Conservation (phyloP, 2,797 vertebrate genomes). For the Coendou prehensilis region DNA sequence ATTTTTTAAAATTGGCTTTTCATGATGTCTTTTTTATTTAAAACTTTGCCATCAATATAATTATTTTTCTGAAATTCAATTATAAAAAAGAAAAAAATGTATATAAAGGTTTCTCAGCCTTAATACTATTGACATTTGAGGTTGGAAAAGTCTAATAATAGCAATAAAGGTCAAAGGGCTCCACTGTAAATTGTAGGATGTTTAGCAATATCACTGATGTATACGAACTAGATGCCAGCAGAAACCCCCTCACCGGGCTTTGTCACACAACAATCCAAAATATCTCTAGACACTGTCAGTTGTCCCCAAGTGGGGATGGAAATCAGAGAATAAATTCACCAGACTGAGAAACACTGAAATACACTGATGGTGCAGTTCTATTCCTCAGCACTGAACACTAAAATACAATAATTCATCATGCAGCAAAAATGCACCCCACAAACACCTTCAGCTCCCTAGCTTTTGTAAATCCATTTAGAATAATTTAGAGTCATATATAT, state of each 20-base stretch:
- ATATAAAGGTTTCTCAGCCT: not conserved
- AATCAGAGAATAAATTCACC: not conserved
- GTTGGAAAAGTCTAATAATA: not conserved
- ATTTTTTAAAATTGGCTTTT: slow-evolving; percentile 52
- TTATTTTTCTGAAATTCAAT: slow-evolving; percentile 64
- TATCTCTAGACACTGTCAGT: not conserved
- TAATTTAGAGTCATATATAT: not conserved
- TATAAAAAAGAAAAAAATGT: slow-evolving; percentile 5
- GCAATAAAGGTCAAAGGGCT: not conserved
- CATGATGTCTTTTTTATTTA: slow-evolving; percentile 33
- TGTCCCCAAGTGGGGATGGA: not conserved
- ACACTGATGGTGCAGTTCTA: not conserved
- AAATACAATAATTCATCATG: not conserved
- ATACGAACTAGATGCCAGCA: not conserved
- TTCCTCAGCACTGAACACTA: not conserved
- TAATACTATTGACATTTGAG: not conserved
- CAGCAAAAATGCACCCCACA: not conserved
- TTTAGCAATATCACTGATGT: not conserved
- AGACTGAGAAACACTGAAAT: not conserved
- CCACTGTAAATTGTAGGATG: not conserved
- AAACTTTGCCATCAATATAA: not conserved
- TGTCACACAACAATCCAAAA: not conserved
- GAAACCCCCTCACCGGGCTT: not conserved
- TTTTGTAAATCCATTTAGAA: slow-evolving; percentile 48
- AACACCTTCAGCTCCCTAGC: not conserved